These are phyloP conservation scores for Penaeus japonicus DNA, from an alignment of 1,140 invertebrate genomes.

Conservation along the genomic window DNA sequence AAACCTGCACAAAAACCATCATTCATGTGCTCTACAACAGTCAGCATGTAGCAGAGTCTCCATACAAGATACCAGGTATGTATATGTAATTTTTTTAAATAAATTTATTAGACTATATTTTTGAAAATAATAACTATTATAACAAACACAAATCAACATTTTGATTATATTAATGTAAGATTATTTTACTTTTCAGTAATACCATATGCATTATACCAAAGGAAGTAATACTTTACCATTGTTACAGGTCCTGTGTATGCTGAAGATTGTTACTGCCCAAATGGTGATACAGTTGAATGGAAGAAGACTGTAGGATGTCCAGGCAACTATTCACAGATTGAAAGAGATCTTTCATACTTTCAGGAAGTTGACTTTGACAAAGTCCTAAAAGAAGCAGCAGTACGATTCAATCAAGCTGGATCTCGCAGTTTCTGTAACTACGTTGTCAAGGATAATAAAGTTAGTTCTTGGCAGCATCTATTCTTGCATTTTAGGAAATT, in stretches of 20 bases:
- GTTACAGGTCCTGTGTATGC: constrained; percentile 75
- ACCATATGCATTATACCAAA: too few relatives aligned
- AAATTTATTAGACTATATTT: neutral
- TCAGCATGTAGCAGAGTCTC: constrained; percentile 73
- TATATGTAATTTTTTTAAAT: neutral
- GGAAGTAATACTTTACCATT: too few relatives aligned
- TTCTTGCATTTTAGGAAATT: neutral
- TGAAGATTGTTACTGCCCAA: constrained; percentile 87
- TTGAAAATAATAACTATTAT: too few relatives aligned
- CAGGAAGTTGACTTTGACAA: constrained; percentile 75
- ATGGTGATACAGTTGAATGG: constrained; percentile 73
- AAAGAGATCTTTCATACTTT: constrained; percentile 78
- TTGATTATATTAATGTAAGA: too few relatives aligned
- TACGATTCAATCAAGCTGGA: constrained; percentile 75
- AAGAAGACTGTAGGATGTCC: constrained; percentile 75
- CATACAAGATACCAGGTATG: constrained; percentile 73
- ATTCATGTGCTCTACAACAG: constrained; percentile 77
- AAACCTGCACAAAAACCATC: constrained; percentile 75
- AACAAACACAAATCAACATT: too few relatives aligned
- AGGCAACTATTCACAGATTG: constrained; percentile 75
- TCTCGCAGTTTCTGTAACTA: constrained; percentile 91
- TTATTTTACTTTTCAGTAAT: too few relatives aligned
- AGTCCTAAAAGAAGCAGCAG: constrained; percentile 72
- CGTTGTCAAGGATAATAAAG: constrained; percentile 82
- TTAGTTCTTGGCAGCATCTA: constrained; percentile 62